These are phyloP conservation scores for Carcina quercana DNA, from an alignment of 2,888 invertebrate genomes.

Conservation along the genomic window DNA sequence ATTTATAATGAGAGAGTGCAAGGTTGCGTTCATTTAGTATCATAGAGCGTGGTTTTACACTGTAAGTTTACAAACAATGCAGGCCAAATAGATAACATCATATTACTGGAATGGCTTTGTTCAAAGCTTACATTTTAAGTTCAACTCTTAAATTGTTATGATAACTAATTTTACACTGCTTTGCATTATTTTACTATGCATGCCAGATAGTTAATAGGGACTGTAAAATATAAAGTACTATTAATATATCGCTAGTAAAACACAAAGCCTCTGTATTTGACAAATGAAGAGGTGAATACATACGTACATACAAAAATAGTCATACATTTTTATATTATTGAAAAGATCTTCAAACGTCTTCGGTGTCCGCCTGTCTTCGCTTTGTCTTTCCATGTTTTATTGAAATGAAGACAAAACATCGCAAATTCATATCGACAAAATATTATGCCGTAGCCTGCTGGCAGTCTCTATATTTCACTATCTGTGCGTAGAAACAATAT, in stretches of 20 bases:
- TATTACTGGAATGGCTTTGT: constrained; percentile 69
- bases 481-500: too few relatives aligned
- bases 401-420: neutral
- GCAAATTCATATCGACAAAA: too few relatives aligned
- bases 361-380: constrained; percentile 28
- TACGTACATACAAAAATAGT: too few relatives aligned
- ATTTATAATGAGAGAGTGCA: constrained; percentile 35
- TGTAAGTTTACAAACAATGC: constrained; percentile 46
- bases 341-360: constrained; percentile 1
- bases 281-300: too few relatives aligned
- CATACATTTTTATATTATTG: constrained; percentile 2
- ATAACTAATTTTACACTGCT: constrained; percentile 61
- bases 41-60: constrained; percentile 55
- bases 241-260: constrained; percentile 18
- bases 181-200: constrained; percentile 71
- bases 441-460: too few relatives aligned
- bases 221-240: constrained; percentile 40
- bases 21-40: constrained; percentile 54
- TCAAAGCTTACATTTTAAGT: constrained; percentile 63
- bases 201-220: constrained; percentile 64
- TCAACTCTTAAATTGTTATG: constrained; percentile 37
- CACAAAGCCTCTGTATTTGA: too few relatives aligned
- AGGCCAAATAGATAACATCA: constrained; percentile 38
- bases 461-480: too few relatives aligned
- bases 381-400: constrained; percentile 15